These are phyloP conservation scores for Andrena flavipes DNA, from an alignment of 2,888 invertebrate genomes.

Conservation along the genomic window DNA sequence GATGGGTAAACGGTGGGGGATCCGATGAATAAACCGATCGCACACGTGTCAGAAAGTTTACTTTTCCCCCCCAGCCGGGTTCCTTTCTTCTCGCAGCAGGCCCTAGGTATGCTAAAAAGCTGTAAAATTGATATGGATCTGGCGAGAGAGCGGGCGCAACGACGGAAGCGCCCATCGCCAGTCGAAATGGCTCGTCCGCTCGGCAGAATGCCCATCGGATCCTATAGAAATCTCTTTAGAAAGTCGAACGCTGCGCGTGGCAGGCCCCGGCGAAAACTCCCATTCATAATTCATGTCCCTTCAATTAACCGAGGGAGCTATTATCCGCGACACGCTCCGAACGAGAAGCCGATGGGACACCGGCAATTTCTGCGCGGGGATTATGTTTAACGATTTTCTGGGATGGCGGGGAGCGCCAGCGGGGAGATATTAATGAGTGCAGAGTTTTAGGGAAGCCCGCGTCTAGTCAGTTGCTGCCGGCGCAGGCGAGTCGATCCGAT, in stretches of 20 bases:
- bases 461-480: constrained; percentile 33
- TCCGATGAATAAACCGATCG: background rate
- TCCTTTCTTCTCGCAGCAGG: background rate
- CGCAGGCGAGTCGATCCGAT: constrained; percentile 40
- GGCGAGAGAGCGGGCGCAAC: background rate
- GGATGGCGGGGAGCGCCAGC: background rate
- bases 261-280: background rate
- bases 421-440: background rate
- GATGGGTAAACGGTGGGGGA: background rate
- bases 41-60: background rate
- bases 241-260: background rate
- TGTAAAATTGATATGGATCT: constrained; percentile 12
- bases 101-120: constrained; percentile 10
- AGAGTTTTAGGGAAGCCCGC: background rate
- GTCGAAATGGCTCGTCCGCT: background rate
- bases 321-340: background rate
- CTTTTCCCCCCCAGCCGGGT: background rate
- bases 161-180: constrained; percentile 6
- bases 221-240: constrained; percentile 8
- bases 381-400: background rate
- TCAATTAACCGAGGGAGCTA: constrained; percentile 2
- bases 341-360: no score
- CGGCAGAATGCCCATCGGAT: background rate
- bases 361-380: no score
- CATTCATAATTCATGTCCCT: background rate